Percentiles rank a stretch among this genome's conserved stretches.
Conservation (phyloP, 2,888 invertebrate species). For the Drosophila vallismaia region DNA sequence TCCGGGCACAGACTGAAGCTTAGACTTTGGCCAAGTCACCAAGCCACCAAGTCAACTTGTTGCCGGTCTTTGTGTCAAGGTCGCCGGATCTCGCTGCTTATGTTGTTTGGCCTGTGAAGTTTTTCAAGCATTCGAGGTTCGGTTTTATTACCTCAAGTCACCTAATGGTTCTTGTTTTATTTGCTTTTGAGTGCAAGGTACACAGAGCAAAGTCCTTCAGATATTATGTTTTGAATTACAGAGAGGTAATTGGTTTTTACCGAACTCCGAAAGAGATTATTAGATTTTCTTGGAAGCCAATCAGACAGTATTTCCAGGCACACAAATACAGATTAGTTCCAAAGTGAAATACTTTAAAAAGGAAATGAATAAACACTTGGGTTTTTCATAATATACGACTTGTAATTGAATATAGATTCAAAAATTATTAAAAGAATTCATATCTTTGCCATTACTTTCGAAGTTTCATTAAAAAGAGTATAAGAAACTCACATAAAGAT, state of each 20-base stretch:
- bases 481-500: too few relatives aligned
- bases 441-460: too few relatives aligned
- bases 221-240: background rate
- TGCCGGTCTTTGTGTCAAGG: slow-evolving; percentile 81
- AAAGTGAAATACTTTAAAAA: too few relatives aligned
- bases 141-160: slow-evolving; percentile 9
- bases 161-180: slow-evolving; percentile 15
- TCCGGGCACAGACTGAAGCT: slow-evolving; percentile 21
- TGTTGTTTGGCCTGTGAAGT: slow-evolving; percentile 26
- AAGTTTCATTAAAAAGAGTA: too few relatives aligned
- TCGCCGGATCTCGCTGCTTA: slow-evolving; percentile 52
- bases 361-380: too few relatives aligned
- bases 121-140: background rate
- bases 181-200: slow-evolving; percentile 1
- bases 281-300: too few relatives aligned
- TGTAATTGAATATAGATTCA: too few relatives aligned
- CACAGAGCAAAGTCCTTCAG: slow-evolving; percentile 5
- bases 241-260: background rate
- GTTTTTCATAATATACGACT: too few relatives aligned
- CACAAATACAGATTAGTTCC: too few relatives aligned
- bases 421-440: too few relatives aligned
- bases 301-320: too few relatives aligned
- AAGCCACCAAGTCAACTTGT: slow-evolving; percentile 40
- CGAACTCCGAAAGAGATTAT: too few relatives aligned
- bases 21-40: slow-evolving; percentile 30